A percentile compares a stretch with the other conserved stretches of the same genome.
These are phyloP conservation scores for Epinephelus cyanopodus DNA, from an alignment of 2,113 vertebrate genomes.

Conservation along the genomic window DNA sequence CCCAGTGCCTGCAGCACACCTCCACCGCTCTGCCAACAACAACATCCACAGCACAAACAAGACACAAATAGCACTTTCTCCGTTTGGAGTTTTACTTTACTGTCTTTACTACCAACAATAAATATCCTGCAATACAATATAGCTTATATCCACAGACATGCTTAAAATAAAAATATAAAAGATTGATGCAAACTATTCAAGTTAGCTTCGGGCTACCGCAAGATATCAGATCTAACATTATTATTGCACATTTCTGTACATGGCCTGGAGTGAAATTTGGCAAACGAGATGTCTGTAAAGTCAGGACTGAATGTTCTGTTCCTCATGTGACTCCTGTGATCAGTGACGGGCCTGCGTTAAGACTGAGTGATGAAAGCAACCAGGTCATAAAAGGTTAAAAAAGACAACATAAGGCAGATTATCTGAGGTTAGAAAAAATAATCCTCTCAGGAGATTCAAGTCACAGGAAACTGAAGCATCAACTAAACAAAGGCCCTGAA, in stretches of 20 bases:
- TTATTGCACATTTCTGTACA: conserved; percentile 70
- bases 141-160: conserved; percentile 58
- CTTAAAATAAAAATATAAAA: conserved; percentile 57
- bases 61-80: conserved; percentile 41
- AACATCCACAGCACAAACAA: conserved; percentile 40
- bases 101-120: conserved; percentile 46
- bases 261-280: conserved; percentile 69
- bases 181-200: conserved; percentile 1
- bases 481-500: conserved; percentile 47
- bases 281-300: conserved; percentile 60
- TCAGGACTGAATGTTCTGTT: conserved; percentile 15
- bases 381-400: conserved; percentile 11
- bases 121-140: conserved; percentile 56
- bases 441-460: conserved; percentile 46
- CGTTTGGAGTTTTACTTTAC: conserved; percentile 52
- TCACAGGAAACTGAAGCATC: conserved; percentile 25
- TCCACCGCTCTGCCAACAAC: conserved; percentile 19
- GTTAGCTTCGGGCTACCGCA: conserved; percentile 1
- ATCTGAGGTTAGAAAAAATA: conserved; percentile 48
- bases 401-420: conserved; percentile 64
- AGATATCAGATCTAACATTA: conserved; percentile 45
- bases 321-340: conserved; percentile 19
- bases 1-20: conserved; percentile 22
- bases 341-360: conserved; percentile 32
- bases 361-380: conserved; percentile 49